A percentile compares a stretch with the other conserved stretches of the same genome.
These are phyloP conservation scores for Cardinalis cardinalis DNA, from an alignment of 2,113 vertebrate genomes.

Conservation along the genomic window DNA sequence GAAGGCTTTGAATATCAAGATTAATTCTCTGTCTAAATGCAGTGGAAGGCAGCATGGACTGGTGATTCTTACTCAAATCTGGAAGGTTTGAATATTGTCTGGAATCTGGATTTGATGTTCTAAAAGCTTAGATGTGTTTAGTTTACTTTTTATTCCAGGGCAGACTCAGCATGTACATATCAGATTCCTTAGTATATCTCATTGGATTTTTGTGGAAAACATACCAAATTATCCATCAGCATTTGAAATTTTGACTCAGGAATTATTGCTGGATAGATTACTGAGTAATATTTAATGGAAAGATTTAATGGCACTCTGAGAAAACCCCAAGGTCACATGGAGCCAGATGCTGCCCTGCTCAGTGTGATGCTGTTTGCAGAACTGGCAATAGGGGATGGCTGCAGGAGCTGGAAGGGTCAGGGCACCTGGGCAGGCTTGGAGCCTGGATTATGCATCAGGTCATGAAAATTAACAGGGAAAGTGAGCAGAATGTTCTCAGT, in stretches of 20 bases:
- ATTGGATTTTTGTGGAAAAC: background rate
- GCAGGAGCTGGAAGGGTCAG: background rate
- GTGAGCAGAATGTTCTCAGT: background rate
- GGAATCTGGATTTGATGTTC: background rate
- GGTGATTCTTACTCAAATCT: background rate
- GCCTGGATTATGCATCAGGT: background rate
- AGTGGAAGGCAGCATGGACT: background rate
- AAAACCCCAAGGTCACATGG: background rate
- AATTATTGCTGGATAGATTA: background rate
- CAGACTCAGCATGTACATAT: background rate
- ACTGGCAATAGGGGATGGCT: background rate
- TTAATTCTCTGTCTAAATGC: constrained; percentile 8
- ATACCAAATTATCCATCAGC: background rate
- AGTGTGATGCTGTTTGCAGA: background rate
- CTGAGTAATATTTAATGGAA: background rate
- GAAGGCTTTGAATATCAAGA: constrained; percentile 17
- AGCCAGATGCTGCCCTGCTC: background rate
- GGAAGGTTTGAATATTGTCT: background rate
- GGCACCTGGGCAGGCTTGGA: background rate
- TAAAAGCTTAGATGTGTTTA: background rate
- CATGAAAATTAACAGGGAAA: background rate
- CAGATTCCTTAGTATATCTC: background rate
- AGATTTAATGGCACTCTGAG: background rate
- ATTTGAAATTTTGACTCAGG: background rate
- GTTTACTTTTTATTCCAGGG: background rate